These are phyloP conservation scores for Formica aserva DNA, from an alignment of 2,888 invertebrate species.

Conservation along the genomic window DNA sequence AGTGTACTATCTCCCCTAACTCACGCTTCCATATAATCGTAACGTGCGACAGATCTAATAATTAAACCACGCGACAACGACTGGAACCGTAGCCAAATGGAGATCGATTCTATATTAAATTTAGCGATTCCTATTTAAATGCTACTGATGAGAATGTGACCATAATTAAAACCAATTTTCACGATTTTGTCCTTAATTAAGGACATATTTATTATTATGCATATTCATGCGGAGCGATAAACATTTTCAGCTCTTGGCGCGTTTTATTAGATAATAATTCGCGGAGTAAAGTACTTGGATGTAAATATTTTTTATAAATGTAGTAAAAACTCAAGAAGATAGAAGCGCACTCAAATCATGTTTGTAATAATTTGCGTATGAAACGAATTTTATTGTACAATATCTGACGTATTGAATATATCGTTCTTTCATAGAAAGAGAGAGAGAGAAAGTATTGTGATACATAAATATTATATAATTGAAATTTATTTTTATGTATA, in stretches of 20 bases:
- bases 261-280: background rate
- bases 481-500: background rate
- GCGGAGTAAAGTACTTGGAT: background rate
- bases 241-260: background rate
- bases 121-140: background rate
- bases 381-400: background rate
- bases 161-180: background rate
- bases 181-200: background rate
- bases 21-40: background rate
- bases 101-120: slow-evolving; percentile 6
- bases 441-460: background rate
- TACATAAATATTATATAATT: background rate
- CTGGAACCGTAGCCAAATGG: background rate
- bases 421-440: background rate
- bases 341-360: background rate
- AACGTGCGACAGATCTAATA: background rate
- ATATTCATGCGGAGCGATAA: background rate
- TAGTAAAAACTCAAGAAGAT: background rate
- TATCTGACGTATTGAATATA: background rate
- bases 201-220: background rate
- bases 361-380: background rate
- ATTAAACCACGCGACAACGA: background rate
- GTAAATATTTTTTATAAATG: background rate
- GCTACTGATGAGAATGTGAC: background rate
- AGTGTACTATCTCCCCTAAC: background rate